Conservation (phyloP, 2,113 vertebrate genomes). For the Engraulis encrasicolus region DNA sequence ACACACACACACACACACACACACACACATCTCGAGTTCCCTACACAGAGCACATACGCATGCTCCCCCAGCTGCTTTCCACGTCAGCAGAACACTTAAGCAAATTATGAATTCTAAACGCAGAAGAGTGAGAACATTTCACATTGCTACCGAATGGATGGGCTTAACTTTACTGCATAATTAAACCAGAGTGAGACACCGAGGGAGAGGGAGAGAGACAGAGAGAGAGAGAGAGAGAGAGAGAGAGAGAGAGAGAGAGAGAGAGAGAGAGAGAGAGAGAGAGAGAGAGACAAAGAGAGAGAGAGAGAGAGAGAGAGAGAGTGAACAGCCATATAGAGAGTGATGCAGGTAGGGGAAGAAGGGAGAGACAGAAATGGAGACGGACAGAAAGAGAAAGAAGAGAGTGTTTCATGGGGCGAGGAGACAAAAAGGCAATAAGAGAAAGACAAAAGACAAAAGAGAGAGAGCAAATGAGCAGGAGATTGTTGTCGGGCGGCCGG, state of each 20-base stretch:
- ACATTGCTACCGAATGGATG: not conserved
- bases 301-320: too few species aligned
- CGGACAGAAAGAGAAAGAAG: too few species aligned
- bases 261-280: too few species aligned
- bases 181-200: not conserved
- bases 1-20: too few species aligned
- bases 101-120: conserved; percentile 12
- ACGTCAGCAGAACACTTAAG: conserved; percentile 6
- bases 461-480: too few species aligned
- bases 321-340: too few species aligned
- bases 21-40: not conserved
- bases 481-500: not conserved
- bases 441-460: too few species aligned
- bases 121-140: not conserved
- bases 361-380: too few species aligned
- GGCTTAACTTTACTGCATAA: not conserved
- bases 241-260: not conserved
- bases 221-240: not conserved
- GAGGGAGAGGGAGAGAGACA: not conserved
- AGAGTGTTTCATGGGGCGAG: too few species aligned
- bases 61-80: not conserved
- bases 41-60: not conserved
- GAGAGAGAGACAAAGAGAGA: too few species aligned
- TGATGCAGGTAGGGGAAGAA: too few species aligned
- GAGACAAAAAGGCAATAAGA: too few species aligned